Evolutionary conservation across 2,113 vertebrate species (phyloP).

Genomic region (Jacana jacana): DNA sequence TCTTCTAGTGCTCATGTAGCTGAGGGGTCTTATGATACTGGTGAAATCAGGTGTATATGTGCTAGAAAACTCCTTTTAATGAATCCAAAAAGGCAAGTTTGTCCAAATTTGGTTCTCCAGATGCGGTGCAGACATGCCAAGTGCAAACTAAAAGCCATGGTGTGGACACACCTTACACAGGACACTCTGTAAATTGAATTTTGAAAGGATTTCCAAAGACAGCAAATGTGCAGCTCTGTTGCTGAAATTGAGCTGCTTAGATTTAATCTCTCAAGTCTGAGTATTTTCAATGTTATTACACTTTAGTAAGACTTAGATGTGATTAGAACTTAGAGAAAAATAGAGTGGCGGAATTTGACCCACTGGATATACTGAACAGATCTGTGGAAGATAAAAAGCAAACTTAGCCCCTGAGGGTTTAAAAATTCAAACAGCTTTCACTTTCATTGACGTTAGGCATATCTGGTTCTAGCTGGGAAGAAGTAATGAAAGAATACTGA

Average conservation of each 20-base stretch:
- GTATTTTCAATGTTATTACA: neutral
- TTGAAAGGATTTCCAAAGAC: neutral
- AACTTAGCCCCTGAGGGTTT: neutral
- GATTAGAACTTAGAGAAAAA: neutral
- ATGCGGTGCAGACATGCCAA: neutral
- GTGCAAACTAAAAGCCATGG: neutral
- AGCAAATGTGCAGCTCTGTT: neutral
- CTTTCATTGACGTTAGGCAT: neutral
- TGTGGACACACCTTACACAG: neutral
- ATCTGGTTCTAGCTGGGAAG: neutral
- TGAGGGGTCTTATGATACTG: neutral
- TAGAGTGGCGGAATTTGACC: neutral
- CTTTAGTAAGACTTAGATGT: neutral
- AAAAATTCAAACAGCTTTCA: neutral
- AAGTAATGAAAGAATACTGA: neutral
- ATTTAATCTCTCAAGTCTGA: neutral
- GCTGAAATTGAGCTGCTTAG: neutral
- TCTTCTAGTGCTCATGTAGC: rapidly evolving
- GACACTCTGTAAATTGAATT: neutral
- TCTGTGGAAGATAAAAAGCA: neutral
- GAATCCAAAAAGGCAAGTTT: neutral
- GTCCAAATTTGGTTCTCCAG: neutral
- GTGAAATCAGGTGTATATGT: neutral
- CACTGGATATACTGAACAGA: neutral
- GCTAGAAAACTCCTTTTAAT: neutral